These are phyloP conservation scores for Ophion obscuratus DNA, from an alignment of 2,888 invertebrate genomes.

Conservation along the genomic window DNA sequence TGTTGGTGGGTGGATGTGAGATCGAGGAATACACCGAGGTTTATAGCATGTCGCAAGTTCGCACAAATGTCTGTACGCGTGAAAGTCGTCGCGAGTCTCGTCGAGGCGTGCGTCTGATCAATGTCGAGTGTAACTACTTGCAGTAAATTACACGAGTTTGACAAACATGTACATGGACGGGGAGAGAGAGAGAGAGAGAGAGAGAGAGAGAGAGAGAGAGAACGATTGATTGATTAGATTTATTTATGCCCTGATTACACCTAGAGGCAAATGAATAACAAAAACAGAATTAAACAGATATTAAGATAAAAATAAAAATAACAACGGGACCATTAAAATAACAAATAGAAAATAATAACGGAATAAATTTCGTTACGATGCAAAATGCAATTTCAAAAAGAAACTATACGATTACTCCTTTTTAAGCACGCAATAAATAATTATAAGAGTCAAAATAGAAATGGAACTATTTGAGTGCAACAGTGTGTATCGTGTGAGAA, in stretches of 20 bases:
- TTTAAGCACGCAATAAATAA: too few relatives aligned
- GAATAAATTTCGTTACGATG: not conserved
- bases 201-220: not conserved
- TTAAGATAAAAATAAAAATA: not conserved
- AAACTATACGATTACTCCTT: too few relatives aligned
- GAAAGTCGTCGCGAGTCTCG: not conserved
- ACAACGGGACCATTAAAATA: not conserved
- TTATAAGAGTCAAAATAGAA: too few relatives aligned
- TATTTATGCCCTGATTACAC: not conserved
- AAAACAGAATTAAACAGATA: not conserved
- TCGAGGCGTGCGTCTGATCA: slow-evolving; percentile 26
- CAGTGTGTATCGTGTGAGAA: too few relatives aligned
- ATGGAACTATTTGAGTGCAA: too few relatives aligned
- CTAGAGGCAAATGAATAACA: not conserved
- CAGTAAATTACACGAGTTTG: slow-evolving; percentile 4
- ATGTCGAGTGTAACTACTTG: slow-evolving; percentile 43
- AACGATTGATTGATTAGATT: not conserved
- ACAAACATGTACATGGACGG: not conserved
- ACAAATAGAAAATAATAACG: not conserved
- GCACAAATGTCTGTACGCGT: not conserved
- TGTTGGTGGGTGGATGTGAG: not conserved
- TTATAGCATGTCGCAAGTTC: not conserved
- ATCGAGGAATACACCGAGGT: not conserved
- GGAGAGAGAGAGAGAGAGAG: not conserved
- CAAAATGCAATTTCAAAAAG: not conserved